Evolutionary conservation across 2,113 vertebrate genomes (phyloP).

Genomic region (Spilogale gracilis): DNA sequence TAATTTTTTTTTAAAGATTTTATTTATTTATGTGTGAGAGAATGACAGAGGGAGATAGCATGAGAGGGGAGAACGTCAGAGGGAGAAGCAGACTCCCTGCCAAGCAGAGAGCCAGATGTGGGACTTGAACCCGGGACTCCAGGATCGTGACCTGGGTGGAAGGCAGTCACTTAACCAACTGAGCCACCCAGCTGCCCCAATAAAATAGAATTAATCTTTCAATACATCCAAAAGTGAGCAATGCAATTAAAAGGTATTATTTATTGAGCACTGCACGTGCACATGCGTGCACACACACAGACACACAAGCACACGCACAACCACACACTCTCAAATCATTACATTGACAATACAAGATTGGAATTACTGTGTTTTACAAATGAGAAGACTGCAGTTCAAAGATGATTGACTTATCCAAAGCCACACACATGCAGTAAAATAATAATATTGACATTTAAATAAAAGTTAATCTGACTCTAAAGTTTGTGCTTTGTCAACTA

Average conservation of each 20-base stretch:
- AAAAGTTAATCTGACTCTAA: constrained; percentile 15
- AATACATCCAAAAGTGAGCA: background rate
- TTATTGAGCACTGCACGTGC: background rate
- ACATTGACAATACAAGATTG: background rate
- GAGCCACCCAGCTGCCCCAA: background rate
- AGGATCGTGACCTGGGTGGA: too few relatives aligned
- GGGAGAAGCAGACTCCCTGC: too few relatives aligned
- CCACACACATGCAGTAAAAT: background rate
- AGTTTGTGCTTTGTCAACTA: background rate
- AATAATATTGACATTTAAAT: background rate
- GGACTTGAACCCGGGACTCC: too few relatives aligned
- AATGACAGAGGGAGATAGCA: too few relatives aligned
- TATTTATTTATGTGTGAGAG: too few relatives aligned
- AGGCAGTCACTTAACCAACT: too few relatives aligned
- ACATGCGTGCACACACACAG: background rate
- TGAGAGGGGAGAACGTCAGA: too few relatives aligned
- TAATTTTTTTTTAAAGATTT: background rate
- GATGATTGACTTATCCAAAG: background rate
- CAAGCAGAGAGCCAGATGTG: too few relatives aligned
- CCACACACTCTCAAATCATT: background rate
- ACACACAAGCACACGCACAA: background rate
- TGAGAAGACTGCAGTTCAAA: constrained; percentile 18
- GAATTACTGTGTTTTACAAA: constrained; percentile 41
- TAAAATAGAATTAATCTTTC: constrained; percentile 34
- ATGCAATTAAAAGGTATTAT: constrained; percentile 9